phyloP scores from a whole-genome alignment of 2,888 invertebrate genomes.

The Meiosimyza platycephala region DNA sequence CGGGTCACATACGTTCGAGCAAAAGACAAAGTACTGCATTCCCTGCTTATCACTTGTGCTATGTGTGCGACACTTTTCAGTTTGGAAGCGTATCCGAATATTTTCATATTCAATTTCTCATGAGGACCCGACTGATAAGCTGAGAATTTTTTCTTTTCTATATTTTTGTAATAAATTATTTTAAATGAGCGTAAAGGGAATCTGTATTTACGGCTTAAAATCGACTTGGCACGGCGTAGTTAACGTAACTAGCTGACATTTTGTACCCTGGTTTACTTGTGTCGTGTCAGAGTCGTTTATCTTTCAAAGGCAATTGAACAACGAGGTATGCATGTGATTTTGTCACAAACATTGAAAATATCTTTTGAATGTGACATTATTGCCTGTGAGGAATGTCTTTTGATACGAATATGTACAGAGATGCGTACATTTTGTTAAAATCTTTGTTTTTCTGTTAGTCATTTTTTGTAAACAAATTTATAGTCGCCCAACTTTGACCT shows the following conservation, averaged over 20 bases:
- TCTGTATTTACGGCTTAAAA: constrained; percentile 26
- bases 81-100: neutral
- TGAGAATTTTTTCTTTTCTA: constrained; percentile 46
- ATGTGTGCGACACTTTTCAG: too few species aligned
- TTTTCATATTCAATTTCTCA: neutral
- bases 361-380: constrained; percentile 21
- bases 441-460: constrained; percentile 14
- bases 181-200: constrained; percentile 63
- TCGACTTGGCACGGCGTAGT: neutral
- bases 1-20: neutral
- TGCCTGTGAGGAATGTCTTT: constrained; percentile 14
- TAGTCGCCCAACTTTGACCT: constrained; percentile 37
- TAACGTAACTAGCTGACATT: constrained; percentile 24
- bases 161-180: constrained; percentile 60
- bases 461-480: constrained; percentile 24
- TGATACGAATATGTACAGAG: too few species aligned
- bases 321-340: constrained; percentile 6
- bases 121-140: constrained; percentile 40
- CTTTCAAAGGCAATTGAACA: constrained; percentile 18
- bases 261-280: neutral
- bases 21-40: constrained; percentile 47
- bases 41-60: constrained; percentile 1
- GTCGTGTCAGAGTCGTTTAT: constrained; percentile 5
- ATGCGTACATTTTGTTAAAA: constrained; percentile 20
- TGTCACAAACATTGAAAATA: constrained; percentile 19